Conservation (phyloP, 2,797 vertebrate genomes). For the Sphaeramia orbicularis region DNA sequence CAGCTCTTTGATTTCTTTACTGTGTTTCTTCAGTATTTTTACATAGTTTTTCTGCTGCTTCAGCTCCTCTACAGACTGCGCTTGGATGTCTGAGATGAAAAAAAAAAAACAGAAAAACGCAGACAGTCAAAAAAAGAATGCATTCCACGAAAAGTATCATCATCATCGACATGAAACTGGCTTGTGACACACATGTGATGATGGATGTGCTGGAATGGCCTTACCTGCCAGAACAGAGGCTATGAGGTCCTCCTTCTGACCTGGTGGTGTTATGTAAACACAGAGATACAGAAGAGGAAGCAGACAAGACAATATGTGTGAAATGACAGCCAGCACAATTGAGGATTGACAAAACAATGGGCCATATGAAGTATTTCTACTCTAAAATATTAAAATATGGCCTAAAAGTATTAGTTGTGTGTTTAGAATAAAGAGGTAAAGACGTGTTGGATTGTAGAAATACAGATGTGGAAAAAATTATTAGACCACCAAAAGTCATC, state of each 20-base stretch:
- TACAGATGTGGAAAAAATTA: too few relatives aligned
- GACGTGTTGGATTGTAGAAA: too few relatives aligned
- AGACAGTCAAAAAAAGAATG: neutral
- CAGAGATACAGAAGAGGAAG: slow-evolving; percentile 25
- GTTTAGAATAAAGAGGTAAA: too few relatives aligned
- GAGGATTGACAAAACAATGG: neutral
- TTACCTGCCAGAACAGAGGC: slow-evolving; percentile 88
- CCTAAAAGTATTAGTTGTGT: too few relatives aligned
- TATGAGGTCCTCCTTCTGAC: slow-evolving; percentile 86
- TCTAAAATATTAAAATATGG: too few relatives aligned
- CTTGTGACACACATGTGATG: slow-evolving; percentile 11
- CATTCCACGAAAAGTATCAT: too few relatives aligned
- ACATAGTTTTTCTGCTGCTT: slow-evolving; percentile 85
- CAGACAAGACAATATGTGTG: slow-evolving; percentile 47
- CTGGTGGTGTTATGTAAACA: slow-evolving; percentile 61
- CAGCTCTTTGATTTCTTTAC: slow-evolving; percentile 89
- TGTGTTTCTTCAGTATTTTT: slow-evolving; percentile 89
- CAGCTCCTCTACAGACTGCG: slow-evolving; percentile 83
- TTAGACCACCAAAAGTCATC: too few relatives aligned
- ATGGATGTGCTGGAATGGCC: slow-evolving; percentile 36
- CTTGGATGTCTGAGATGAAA: slow-evolving; percentile 78
- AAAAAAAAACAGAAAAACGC: neutral
- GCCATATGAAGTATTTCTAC: neutral
- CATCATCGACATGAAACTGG: neutral
- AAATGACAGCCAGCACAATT: slow-evolving; percentile 43